phyloP scores from a whole-genome alignment of 1,140 invertebrate genomes.

The Pachyrhynchus sulphureomaculatus region DNA sequence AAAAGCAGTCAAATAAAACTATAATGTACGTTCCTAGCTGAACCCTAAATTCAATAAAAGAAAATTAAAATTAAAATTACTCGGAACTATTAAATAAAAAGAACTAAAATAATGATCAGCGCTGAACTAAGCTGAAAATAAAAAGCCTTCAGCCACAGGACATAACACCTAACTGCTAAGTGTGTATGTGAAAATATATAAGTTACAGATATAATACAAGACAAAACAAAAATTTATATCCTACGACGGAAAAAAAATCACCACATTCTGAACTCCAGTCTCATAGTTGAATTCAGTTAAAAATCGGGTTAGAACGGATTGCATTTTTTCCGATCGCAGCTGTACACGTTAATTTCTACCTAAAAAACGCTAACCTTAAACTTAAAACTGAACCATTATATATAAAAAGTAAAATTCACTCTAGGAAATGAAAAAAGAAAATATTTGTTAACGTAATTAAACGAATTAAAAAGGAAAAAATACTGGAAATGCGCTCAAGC shows the following conservation, averaged over 20 bases:
- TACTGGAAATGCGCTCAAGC: conserved; percentile 37
- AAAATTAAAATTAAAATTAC: conserved; percentile 14
- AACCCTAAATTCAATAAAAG: conserved; percentile 13
- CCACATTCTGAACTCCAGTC: conserved; percentile 2
- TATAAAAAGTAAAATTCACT: conserved; percentile 23
- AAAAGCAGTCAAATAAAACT: conserved; percentile 22
- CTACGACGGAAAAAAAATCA: conserved; percentile 1
- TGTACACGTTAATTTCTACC: conserved; percentile 28
- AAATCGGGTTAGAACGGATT: neutral
- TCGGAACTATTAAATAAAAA: neutral
- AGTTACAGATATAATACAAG: conserved; percentile 48
- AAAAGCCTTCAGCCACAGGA: conserved; percentile 37
- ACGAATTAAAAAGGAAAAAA: conserved; percentile 29
- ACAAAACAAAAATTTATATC: conserved; percentile 17
- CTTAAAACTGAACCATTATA: conserved; percentile 18
- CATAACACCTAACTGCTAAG: conserved; percentile 35
- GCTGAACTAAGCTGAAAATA: conserved; percentile 16
- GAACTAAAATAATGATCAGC: neutral
- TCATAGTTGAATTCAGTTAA: conserved; percentile 7
- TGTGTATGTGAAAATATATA: conserved; percentile 39
- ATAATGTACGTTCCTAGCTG: conserved; percentile 8
- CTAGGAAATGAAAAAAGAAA: conserved; percentile 19
- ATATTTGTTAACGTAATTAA: conserved; percentile 23
- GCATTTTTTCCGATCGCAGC: neutral
- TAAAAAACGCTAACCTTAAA: conserved; percentile 34